Evolutionary conservation across 1,140 invertebrate genomes (phyloP).

Genomic region (Pantala flavescens): DNA sequence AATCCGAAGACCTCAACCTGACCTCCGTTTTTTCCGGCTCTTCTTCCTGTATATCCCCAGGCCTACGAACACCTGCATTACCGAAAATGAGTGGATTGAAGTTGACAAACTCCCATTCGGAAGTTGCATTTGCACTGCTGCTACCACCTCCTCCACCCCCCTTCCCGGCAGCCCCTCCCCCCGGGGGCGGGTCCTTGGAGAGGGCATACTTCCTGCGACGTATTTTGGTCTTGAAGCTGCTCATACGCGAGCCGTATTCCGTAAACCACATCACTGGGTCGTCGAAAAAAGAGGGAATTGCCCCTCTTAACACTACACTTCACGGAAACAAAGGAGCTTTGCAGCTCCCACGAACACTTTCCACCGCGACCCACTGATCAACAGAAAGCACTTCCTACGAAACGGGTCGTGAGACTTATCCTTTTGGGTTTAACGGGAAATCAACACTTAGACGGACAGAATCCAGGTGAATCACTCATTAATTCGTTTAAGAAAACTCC

Average conservation of each 20-base stretch:
- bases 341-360: background rate
- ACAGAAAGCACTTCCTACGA: no score
- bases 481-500: no score
- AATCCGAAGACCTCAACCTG: background rate
- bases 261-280: conserved; percentile 31
- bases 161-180: background rate
- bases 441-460: no score
- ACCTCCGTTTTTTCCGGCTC: background rate
- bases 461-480: no score
- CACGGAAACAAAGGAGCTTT: no score
- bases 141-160: conserved; percentile 14
- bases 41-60: background rate
- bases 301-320: no score
- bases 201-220: conserved; percentile 31
- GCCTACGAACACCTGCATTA: background rate
- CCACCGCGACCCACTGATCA: no score
- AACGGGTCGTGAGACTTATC: no score
- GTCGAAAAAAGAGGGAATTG: no score
- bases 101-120: conserved; percentile 36
- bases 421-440: no score
- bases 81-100: conserved; percentile 32
- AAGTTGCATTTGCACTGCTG: background rate
- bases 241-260: conserved; percentile 29
- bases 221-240: conserved; percentile 34
- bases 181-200: conserved; percentile 21